Percentiles rank a stretch among this genome's conserved stretches.
These are phyloP conservation scores for Coelinius sp. DNA, from an alignment of 2,888 invertebrate genomes.

Conservation along the genomic window DNA sequence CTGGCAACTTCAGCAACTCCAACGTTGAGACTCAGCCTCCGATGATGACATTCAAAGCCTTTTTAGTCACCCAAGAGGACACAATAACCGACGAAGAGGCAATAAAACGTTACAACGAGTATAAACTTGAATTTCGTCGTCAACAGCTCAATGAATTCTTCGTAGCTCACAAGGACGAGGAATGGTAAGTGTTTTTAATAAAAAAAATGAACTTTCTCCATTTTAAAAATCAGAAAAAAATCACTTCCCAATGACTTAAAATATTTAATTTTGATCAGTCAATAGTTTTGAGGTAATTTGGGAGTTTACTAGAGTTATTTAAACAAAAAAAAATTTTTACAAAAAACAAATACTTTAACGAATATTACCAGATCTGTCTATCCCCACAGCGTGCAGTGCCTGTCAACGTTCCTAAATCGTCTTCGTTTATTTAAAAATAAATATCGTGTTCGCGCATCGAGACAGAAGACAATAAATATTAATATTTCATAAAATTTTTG, in stretches of 20 bases:
- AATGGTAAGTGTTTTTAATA: conserved; percentile 85
- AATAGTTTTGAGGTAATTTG: background rate
- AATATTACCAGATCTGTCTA: conserved; percentile 67
- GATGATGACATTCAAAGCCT: conserved; percentile 98
- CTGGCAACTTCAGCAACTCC: conserved; percentile 68
- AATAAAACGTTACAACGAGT: conserved; percentile 96
- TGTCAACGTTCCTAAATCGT: conserved; percentile 65
- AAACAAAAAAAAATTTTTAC: conserved; percentile 6
- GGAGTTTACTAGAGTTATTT: background rate
- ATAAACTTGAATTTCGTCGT: conserved; percentile 95
- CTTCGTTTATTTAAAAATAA: conserved; percentile 59
- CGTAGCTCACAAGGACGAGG: conserved; percentile 98
- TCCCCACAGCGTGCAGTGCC: conserved; percentile 69
- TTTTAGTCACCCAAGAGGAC: conserved; percentile 96
- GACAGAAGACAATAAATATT: conserved; percentile 54
- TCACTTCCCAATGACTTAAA: background rate
- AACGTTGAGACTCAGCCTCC: conserved; percentile 86
- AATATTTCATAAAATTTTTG: conserved; percentile 29
- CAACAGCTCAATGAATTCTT: conserved; percentile 99
- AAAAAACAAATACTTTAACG: conserved; percentile 46
- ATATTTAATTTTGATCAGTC: background rate
- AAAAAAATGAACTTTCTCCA: background rate
- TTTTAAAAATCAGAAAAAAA: background rate
- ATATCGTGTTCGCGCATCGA: conserved; percentile 64
- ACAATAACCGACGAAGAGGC: conserved; percentile 98